Evolutionary conservation across 2,797 vertebrate species (phyloP), one percentile per base, ranked within the genome.

Genomic region (Serranus cabrilla): DNA sequence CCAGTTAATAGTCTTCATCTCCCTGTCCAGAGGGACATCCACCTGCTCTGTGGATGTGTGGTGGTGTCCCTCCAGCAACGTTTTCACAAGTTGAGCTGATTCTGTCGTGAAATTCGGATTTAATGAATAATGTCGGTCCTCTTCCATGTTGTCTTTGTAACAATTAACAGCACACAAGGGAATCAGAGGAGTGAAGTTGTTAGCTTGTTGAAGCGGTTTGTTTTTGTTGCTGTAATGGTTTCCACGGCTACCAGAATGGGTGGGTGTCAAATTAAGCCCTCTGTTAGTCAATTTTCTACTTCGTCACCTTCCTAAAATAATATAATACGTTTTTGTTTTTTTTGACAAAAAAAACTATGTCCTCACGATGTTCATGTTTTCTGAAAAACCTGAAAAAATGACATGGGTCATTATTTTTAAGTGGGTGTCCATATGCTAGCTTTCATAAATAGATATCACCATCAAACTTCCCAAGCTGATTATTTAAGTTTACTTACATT

Each of bases 1-100:
- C 96, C 97, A 97, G 3, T 74, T n/a, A n/a, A 95, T 82, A 17
- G 87, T 90, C 31, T 47, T 80, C 4, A 67, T 39, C 6, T 70
- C 3, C 0, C 31, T 10, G 8, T 27, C 34, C 0, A 17, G 2
- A 1, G 49, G 12, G 7, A 43, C 71, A 2, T 23, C 74, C 5
- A 73, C 74, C 21, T 56, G 56, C 31, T 77, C 43, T 34, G 4
- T 37, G 4, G 0, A 7, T 8, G 11, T 0, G 0, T 16, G 16
- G 1, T 54, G 65, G 2, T 86, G 82, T 52, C 42, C 60, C 1
- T 74, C 49, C 59, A 93, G 49, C 7, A 71, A 66, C 0, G n/a
- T 0, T 6, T 82, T 66, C 9, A 74, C 84, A 0, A 96, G 11
- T 0, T 61, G 55, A 12, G 1, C 64, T 0, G 78, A 85, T 72